Conservation (phyloP, 2,888 invertebrate species). For the Axea sp. region DNA sequence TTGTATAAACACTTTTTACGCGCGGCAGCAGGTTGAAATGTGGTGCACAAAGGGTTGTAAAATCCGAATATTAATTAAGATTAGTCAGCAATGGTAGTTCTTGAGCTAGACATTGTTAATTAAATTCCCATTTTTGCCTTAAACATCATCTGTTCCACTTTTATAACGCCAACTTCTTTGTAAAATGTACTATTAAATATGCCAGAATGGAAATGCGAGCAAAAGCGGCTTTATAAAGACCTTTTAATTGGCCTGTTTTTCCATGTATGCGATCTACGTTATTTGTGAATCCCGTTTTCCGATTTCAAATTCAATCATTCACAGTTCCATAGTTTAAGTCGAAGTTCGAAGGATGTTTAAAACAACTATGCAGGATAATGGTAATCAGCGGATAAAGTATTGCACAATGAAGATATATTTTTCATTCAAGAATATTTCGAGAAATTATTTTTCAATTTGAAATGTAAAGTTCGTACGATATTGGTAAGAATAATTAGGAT, state of each 20-base stretch:
- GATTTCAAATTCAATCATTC: neutral
- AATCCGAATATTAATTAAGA: conserved; percentile 15
- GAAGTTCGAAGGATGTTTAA: too few species aligned
- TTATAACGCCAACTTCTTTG: conserved; percentile 21
- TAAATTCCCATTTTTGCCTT: conserved; percentile 23
- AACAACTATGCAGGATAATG: too few species aligned
- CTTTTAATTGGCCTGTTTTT: conserved; percentile 21
- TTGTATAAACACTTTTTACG: conserved; percentile 7
- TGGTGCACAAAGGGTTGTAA: conserved; percentile 4
- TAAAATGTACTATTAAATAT: conserved; percentile 16
- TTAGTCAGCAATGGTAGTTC: conserved; percentile 11
- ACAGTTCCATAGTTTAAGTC: too few species aligned
- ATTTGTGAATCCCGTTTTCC: neutral
- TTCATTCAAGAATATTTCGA: too few species aligned
- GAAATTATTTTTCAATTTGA: too few species aligned
- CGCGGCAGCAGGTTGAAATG: conserved; percentile 6
- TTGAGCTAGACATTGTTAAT: conserved; percentile 34
- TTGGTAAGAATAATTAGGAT: too few species aligned
- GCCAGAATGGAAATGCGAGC: conserved; percentile 8
- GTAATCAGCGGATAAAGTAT: too few species aligned
- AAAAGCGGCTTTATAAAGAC: conserved; percentile 18
- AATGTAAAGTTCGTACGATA: too few species aligned
- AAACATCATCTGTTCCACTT: conserved; percentile 20
- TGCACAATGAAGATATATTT: too few species aligned
- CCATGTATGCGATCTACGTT: neutral